Percentiles rank a stretch among this genome's conserved stretches.
phyloP scores from a whole-genome alignment of 2,888 invertebrate species.

The Copidosoma aretas region DNA sequence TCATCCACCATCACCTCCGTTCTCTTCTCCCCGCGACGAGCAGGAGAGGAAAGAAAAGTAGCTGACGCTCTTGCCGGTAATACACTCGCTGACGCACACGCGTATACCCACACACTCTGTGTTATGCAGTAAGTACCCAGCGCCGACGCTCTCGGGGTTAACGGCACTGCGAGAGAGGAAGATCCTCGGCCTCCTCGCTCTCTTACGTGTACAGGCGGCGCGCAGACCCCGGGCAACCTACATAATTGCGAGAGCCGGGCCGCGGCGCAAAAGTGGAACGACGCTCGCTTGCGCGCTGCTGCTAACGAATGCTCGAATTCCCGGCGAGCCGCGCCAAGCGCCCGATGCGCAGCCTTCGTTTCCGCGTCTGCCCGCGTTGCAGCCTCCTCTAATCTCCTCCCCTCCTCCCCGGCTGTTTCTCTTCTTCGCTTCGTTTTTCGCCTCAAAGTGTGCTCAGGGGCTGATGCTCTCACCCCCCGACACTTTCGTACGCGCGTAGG shows the following conservation, averaged over 20 bases:
- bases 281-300: too few relatives aligned
- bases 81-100: too few relatives aligned
- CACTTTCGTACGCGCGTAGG: conserved; percentile 28
- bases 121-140: too few relatives aligned
- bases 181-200: not conserved
- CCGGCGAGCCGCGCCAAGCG: conserved; percentile 20
- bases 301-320: conserved; percentile 57
- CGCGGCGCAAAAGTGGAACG: conserved; percentile 56
- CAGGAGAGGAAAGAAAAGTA: too few relatives aligned
- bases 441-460: not conserved
- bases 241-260: conserved; percentile 54
- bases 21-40: too few relatives aligned
- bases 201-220: not conserved
- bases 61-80: too few relatives aligned
- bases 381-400: too few relatives aligned
- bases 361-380: conserved; percentile 23
- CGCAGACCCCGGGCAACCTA: conserved; percentile 56
- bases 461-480: not conserved
- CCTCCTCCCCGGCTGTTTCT: conserved; percentile 5
- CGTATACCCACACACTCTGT: too few relatives aligned
- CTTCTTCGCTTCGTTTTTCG: not conserved
- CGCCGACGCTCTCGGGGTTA: conserved; percentile 29
- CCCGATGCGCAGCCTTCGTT: conserved; percentile 12
- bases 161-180: conserved; percentile 32
- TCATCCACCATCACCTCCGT: too few relatives aligned